Evolutionary conservation across 1,140 invertebrate species (phyloP).

Genomic region (Apis dorsata): DNA sequence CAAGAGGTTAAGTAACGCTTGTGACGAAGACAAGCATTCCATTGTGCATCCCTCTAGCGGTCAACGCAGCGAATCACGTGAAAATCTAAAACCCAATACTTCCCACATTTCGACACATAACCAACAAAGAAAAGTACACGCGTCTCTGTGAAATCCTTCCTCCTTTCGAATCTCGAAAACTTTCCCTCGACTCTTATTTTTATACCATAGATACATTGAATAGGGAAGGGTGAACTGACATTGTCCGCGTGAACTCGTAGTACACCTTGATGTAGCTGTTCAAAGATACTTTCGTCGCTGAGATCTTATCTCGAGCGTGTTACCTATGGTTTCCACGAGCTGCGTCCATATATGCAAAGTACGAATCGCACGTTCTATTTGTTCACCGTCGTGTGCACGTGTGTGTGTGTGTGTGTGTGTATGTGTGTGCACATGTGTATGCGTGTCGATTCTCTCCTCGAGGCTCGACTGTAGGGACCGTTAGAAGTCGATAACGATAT

Average conservation of each 20-base stretch:
- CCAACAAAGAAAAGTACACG: neutral
- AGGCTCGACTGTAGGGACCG: slow-evolving; percentile 36
- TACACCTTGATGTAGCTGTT: slow-evolving; percentile 28
- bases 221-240: neutral
- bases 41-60: no score
- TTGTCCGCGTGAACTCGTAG: neutral
- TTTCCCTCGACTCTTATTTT: neutral
- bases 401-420: neutral
- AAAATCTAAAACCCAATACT: neutral
- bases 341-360: slow-evolving; percentile 42
- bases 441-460: slow-evolving; percentile 28
- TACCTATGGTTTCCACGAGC: slow-evolving; percentile 34
- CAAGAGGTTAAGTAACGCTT: no score
- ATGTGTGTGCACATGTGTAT: neutral
- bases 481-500: slow-evolving; percentile 53
- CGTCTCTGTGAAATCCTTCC: neutral
- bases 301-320: slow-evolving; percentile 41
- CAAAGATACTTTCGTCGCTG: slow-evolving; percentile 15
- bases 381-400: neutral
- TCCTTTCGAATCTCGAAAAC: neutral
- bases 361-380: slow-evolving; percentile 46
- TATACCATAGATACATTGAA: neutral
- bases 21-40: no score
- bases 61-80: no score
- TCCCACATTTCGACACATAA: neutral